A percentile compares a stretch with the other conserved stretches of the same genome.
Conservation (phyloP, 2,113 vertebrate species). For the Smithornis capensis region DNA sequence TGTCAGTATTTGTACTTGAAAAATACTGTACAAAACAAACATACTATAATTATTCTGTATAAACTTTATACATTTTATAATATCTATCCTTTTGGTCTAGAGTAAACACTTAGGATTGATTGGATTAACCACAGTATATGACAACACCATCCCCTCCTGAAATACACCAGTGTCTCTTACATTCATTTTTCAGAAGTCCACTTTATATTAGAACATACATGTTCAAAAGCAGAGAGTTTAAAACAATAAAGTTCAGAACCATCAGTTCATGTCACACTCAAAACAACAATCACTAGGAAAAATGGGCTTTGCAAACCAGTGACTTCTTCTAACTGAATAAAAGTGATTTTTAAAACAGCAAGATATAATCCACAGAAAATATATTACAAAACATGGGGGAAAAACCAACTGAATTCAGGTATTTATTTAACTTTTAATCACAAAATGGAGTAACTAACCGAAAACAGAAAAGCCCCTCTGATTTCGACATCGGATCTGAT, state of each 20-base stretch:
- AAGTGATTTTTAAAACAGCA: slow-evolving; percentile 65
- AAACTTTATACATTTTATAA: slow-evolving; percentile 91
- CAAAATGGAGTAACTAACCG: slow-evolving; percentile 49
- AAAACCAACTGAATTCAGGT: slow-evolving; percentile 21
- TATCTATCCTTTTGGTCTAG: slow-evolving; percentile 86
- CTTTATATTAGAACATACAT: slow-evolving; percentile 65
- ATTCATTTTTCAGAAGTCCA: slow-evolving; percentile 84
- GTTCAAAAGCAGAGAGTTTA: slow-evolving; percentile 67
- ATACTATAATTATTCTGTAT: slow-evolving; percentile 87
- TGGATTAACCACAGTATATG: slow-evolving; percentile 85
- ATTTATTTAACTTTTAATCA: slow-evolving; percentile 23
- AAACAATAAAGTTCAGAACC: slow-evolving; percentile 68
- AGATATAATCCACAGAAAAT: slow-evolving; percentile 72
- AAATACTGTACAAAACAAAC: slow-evolving; percentile 91
- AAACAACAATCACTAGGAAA: slow-evolving; percentile 59
- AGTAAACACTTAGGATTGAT: slow-evolving; percentile 83
- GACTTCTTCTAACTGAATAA: slow-evolving; percentile 56
- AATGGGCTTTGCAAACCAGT: slow-evolving; percentile 59
- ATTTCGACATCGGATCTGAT: neutral
- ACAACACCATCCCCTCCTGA: slow-evolving; percentile 84
- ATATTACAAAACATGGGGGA: slow-evolving; percentile 61
- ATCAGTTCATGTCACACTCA: slow-evolving; percentile 73
- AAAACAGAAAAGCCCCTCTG: slow-evolving; percentile 47
- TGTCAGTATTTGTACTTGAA: slow-evolving; percentile 90
- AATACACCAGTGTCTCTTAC: slow-evolving; percentile 84